phyloP scores from a whole-genome alignment of 2,113 vertebrate species.

The Hiodon alosoides region DNA sequence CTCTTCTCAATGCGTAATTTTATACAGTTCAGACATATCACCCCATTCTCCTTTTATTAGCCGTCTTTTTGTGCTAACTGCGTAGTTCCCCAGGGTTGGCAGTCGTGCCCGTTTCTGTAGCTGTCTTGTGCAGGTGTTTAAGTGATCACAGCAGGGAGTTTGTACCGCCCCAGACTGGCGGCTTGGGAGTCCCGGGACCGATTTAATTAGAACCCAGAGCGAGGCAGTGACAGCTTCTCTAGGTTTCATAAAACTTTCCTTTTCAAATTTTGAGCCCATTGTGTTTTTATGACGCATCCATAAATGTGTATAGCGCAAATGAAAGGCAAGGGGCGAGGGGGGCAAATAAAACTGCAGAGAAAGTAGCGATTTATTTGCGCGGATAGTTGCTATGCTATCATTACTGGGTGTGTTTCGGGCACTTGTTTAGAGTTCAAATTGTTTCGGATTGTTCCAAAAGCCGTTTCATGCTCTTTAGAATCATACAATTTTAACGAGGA shows the following conservation, averaged over 20 bases:
- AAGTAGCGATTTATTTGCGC: neutral
- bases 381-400: conserved; percentile 4
- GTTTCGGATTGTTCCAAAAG: conserved; percentile 17
- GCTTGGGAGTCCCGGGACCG: neutral
- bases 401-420: neutral
- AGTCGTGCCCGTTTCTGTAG: neutral
- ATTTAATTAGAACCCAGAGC: conserved; percentile 11
- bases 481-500: neutral
- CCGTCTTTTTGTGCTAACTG: neutral
- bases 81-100: neutral
- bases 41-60: neutral
- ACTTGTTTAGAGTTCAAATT: neutral
- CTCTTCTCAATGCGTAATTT: neutral
- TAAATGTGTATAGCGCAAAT: conserved; percentile 10
- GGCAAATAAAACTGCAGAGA: neutral
- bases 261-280: conserved; percentile 17
- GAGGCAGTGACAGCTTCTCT: neutral
- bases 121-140: conserved; percentile 9
- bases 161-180: neutral
- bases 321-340: neutral
- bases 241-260: conserved; percentile 19
- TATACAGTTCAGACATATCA: neutral
- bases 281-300: conserved; percentile 23
- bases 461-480: conserved; percentile 15
- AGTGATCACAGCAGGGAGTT: neutral